These are phyloP conservation scores for Elegia similella DNA, from an alignment of 2,888 invertebrate genomes.

Conservation along the genomic window DNA sequence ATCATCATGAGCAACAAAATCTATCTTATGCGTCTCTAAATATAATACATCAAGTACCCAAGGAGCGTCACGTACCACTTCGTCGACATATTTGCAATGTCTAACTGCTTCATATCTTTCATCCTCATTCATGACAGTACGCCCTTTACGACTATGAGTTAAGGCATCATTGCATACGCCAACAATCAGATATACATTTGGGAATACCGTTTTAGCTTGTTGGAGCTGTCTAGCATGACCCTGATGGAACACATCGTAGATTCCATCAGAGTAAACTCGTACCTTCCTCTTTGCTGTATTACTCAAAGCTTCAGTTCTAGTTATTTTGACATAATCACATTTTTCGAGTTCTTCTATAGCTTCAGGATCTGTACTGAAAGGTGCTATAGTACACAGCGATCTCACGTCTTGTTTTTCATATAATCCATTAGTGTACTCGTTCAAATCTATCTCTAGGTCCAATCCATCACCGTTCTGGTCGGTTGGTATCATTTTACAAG, in stretches of 20 bases:
- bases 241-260: conserved; percentile 96
- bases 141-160: conserved; percentile 92
- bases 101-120: conserved; percentile 94
- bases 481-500: background rate
- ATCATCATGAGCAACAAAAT: conserved; percentile 97
- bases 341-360: conserved; percentile 84
- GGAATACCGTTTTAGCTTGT: conserved; percentile 95
- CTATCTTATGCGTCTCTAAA: conserved; percentile 92
- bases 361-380: conserved; percentile 88
- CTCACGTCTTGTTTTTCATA: background rate
- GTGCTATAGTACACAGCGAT: conserved; percentile 69
- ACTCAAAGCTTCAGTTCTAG: background rate
- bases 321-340: conserved; percentile 84
- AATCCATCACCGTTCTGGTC: conserved; percentile 1
- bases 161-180: conserved; percentile 92
- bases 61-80: conserved; percentile 91
- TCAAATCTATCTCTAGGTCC: background rate
- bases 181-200: conserved; percentile 94
- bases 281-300: conserved; percentile 84
- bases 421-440: background rate
- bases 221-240: conserved; percentile 94
- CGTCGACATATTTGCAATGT: conserved; percentile 96
- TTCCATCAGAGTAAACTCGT: conserved; percentile 96
- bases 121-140: conserved; percentile 92
- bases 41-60: conserved; percentile 93